A percentile compares a stretch with the other conserved stretches of the same genome.
Evolutionary conservation across 2,113 vertebrate genomes (phyloP).

Genomic region (Bungarus multicinctus): DNA sequence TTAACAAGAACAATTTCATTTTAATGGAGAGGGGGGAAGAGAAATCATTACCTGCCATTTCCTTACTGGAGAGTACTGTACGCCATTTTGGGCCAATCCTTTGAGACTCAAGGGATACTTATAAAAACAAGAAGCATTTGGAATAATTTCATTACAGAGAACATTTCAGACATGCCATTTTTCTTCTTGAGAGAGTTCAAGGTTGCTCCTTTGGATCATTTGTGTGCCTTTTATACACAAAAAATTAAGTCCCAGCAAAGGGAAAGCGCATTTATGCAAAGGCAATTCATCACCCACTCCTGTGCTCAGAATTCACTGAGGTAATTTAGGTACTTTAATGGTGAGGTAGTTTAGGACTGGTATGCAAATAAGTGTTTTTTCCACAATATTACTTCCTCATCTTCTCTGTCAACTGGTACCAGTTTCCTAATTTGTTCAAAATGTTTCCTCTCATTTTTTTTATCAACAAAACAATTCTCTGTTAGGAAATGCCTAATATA

Average conservation of each 20-base stretch:
- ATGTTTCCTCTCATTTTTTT: slow-evolving; percentile 70
- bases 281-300: slow-evolving; percentile 83
- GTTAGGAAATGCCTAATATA: slow-evolving; percentile 76
- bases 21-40: slow-evolving; percentile 19
- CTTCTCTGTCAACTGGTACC: slow-evolving; percentile 50
- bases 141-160: slow-evolving; percentile 74
- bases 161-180: slow-evolving; percentile 71
- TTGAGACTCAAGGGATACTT: slow-evolving; percentile 63
- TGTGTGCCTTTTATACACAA: slow-evolving; percentile 51
- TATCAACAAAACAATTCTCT: slow-evolving; percentile 79
- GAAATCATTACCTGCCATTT: slow-evolving; percentile 72
- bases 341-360: slow-evolving; percentile 77
- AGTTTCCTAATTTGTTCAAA: slow-evolving; percentile 72
- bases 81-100: slow-evolving; percentile 67
- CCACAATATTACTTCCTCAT: slow-evolving; percentile 38
- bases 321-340: slow-evolving; percentile 84
- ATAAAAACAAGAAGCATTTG: slow-evolving; percentile 61
- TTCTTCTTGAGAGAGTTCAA: slow-evolving; percentile 74
- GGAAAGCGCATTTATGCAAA: slow-evolving; percentile 81
- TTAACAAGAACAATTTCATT: slow-evolving; percentile 66
- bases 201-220: slow-evolving; percentile 57
- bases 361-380: slow-evolving; percentile 69
- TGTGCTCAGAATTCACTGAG: slow-evolving; percentile 81
- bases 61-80: slow-evolving; percentile 52
- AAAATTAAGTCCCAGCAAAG: slow-evolving; percentile 74